A percentile compares a stretch with the other conserved stretches of the same genome.
Conservation (phyloP, 2,888 invertebrate species). For the Incurvaria masculella region DNA sequence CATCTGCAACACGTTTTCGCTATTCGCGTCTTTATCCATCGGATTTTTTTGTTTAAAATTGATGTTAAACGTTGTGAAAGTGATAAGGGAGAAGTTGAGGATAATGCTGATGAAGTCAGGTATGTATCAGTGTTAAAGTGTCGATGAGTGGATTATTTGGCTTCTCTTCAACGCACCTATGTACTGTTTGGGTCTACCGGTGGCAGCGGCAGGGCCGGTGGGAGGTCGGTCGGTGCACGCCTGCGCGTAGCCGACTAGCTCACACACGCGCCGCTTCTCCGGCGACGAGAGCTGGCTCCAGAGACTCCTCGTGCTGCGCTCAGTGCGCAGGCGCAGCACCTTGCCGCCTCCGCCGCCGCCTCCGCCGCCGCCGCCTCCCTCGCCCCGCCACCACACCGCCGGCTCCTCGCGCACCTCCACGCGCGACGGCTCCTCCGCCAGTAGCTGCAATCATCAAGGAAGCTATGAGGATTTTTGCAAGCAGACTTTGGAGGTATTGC, state of each 20-base stretch:
- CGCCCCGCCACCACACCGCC: slow-evolving; percentile 36
- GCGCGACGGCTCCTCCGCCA: slow-evolving; percentile 41
- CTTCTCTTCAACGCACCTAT: too few species aligned
- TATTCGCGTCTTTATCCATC: too few species aligned
- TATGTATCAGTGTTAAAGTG: too few species aligned
- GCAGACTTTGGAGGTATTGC: too few species aligned
- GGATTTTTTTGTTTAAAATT: too few species aligned
- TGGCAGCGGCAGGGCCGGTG: slow-evolving; percentile 37
- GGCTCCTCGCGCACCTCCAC: slow-evolving; percentile 28
- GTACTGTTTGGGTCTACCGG: slow-evolving; percentile 50
- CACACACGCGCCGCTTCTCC: slow-evolving; percentile 58
- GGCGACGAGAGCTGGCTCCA: slow-evolving; percentile 64
- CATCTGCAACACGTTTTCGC: too few species aligned
- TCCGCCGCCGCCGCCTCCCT: slow-evolving; percentile 31
- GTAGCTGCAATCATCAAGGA: slow-evolving; percentile 32
- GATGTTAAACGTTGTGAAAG: too few species aligned
- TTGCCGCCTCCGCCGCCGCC: slow-evolving; percentile 16
- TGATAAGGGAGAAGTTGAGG: too few species aligned
- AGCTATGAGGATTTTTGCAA: too few species aligned
- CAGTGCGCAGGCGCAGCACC: slow-evolving; percentile 51
- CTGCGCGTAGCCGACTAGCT: slow-evolving; percentile 62
- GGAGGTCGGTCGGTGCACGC: slow-evolving; percentile 26
- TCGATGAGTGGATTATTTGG: too few species aligned
- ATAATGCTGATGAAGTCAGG: too few species aligned
- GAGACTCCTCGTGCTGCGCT: slow-evolving; percentile 47